Base-by-base conservation (phyloP, 2,113 vertebrate genomes). In the Sinocyclocheilus grahami region DNA sequence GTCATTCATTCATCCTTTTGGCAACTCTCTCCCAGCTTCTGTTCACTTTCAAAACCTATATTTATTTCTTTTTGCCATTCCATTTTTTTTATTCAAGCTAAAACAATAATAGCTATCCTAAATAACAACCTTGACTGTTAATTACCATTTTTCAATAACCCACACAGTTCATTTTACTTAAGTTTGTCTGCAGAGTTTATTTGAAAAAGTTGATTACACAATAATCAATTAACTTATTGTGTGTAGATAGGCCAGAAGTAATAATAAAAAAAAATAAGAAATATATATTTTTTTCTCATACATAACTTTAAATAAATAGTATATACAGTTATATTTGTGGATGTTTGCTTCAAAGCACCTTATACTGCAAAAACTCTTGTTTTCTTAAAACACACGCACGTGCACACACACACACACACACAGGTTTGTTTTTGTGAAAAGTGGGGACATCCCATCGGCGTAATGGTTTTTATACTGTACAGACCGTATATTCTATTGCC, bases 1-100 rank as follows among this genome's bases (percentile, higher is more conserved):
- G 90, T 88, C 84, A 75, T 86, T 76, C 89, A 88, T 89, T 92
- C 86, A 76, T 86, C 82, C 85, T 90, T 90, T 88, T 85, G 58
- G 90, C 76, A 82, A 24, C 33, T 39, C 42, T 60, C n/a, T 63
- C 46, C 27, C 24, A 5, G 16, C 63, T 39, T 74, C 48, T 48
- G 42, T 37, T 27, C 67, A 76, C 60, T 86, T 30, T 75, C 51
- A 72, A 51, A 58, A 4, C 4, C 8, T 24, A 53, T 78, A 63
- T 22, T 14, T 30, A 4, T 46, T 18, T 16, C 16, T n/a, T 62
- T 86, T 62, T 60, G 1, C 24, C 4, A 30, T 63, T 48, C 11
- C 13, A 1, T 14, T 62, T 51, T 14, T 39, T 53, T 37, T 8
- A 2, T 72, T 72, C 7, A 22, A 12, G 33, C 18, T 72, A 39